Percentiles rank a stretch among this genome's conserved stretches.
Evolutionary conservation across 2,797 vertebrate genomes (phyloP).

Genomic region (Manis javanica): DNA sequence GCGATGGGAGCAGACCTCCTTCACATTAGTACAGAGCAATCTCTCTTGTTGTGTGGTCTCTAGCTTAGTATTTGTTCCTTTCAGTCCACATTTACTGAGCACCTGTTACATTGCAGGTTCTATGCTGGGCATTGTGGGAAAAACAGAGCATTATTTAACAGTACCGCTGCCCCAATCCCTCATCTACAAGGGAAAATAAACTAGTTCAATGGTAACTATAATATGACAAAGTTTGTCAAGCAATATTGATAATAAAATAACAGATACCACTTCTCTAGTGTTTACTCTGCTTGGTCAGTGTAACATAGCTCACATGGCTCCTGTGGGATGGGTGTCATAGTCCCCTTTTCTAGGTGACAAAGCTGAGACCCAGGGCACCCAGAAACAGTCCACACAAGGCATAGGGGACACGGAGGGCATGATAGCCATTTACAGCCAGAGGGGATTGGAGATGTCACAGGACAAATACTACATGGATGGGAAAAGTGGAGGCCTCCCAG

Average conservation of each 20-base stretch:
- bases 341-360: neutral
- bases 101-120: neutral
- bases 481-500: neutral
- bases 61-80: neutral
- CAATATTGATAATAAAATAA: neutral
- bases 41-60: neutral
- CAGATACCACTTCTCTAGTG: neutral
- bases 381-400: neutral
- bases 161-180: neutral
- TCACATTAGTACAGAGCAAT: neutral
- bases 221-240: neutral
- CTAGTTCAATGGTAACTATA: neutral
- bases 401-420: neutral
- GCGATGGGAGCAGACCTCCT: neutral
- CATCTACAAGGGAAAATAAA: neutral
- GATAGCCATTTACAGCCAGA: neutral
- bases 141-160: neutral
- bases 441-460: neutral
- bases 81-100: neutral
- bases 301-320: neutral
- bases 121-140: neutral
- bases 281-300: neutral
- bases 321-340: too few species aligned
- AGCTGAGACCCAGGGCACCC: neutral
- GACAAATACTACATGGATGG: neutral